Evolutionary conservation across 2,113 vertebrate species (phyloP).

Genomic region (Perognathus longimembris): DNA sequence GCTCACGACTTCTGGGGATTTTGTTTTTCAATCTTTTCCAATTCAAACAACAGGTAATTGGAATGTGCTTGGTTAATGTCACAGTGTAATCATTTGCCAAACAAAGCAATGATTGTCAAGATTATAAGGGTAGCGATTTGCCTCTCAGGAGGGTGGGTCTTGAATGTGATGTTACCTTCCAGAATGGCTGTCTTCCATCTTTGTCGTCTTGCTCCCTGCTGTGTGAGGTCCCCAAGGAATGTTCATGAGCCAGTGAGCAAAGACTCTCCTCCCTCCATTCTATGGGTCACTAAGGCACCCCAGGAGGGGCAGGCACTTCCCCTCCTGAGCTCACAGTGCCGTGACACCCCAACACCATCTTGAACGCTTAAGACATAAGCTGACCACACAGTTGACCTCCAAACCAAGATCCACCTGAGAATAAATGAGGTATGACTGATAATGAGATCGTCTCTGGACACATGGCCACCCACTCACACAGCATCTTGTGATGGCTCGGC

Average conservation of each 20-base stretch:
- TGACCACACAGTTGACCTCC: background rate
- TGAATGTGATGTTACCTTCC: constrained; percentile 15
- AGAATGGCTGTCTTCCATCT: background rate
- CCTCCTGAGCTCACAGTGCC: background rate
- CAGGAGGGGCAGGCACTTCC: background rate
- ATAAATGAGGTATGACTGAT: background rate
- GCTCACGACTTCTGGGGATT: background rate
- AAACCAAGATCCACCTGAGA: background rate
- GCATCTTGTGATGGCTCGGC: background rate
- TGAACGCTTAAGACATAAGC: too few species aligned
- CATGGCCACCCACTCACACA: rapidly evolving
- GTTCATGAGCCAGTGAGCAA: rapidly evolving
- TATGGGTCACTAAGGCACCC: background rate
- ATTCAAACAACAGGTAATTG: constrained; percentile 56
- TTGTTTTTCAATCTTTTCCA: background rate
- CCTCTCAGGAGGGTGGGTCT: constrained; percentile 59
- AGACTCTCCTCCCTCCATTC: background rate
- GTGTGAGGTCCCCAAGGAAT: background rate
- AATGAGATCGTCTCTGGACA: background rate
- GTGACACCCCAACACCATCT: background rate
- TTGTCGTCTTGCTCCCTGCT: background rate
- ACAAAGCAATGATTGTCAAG: constrained; percentile 36
- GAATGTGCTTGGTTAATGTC: background rate
- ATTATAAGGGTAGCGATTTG: background rate
- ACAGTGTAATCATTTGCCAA: constrained; percentile 32